Evolutionary conservation across 2,797 vertebrate genomes (phyloP), one percentile per base, ranked within the genome.

Genomic region (Furcifer pardalis): DNA sequence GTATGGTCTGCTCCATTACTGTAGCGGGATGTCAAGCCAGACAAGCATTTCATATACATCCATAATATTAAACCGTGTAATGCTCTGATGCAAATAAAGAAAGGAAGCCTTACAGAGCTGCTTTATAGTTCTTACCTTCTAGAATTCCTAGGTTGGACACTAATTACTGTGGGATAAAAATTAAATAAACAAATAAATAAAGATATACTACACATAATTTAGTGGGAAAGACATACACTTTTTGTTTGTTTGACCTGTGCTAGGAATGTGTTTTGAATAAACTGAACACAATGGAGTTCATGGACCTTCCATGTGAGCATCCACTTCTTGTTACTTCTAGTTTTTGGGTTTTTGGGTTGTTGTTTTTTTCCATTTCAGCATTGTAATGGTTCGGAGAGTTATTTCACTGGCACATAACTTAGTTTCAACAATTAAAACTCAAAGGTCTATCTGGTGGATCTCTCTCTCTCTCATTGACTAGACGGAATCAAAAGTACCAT

Each of bases 401-500:
- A 68, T 37, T 37, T 68, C 35, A 35, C 37, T 68, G 32, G 2
- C 15, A 35, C n/a, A 35, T 68, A 56, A 15, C 52, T 5, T 19
- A 19, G 4, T 7, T 68, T 68, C 15, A 68, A 35, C 9, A 13
- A 13, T 65, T 65, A n/a, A 15, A 30, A 68, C 17, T 21, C 15
- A n/a, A 15, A 68, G 21, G 37, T 37, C 7, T 35, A n/a, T n/a
- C n/a, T n/a, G n/a, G n/a, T n/a, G n/a, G n/a, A n/a, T n/a, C n/a
- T n/a, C n/a, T n/a, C n/a, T n/a, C n/a, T n/a, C n/a, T n/a, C n/a
- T n/a, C n/a, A n/a, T n/a, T 27, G 89, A 79, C 7, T 7, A 79
- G 44, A 87, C 40, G 63, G 79, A 69, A 71, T 73, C 76, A 62
- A 80, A 75, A 89, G 77, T 85, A 84, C 80, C 77, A 3, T 75